Evolutionary conservation across 2,797 vertebrate genomes (phyloP).

Genomic region (Molothrus ater): DNA sequence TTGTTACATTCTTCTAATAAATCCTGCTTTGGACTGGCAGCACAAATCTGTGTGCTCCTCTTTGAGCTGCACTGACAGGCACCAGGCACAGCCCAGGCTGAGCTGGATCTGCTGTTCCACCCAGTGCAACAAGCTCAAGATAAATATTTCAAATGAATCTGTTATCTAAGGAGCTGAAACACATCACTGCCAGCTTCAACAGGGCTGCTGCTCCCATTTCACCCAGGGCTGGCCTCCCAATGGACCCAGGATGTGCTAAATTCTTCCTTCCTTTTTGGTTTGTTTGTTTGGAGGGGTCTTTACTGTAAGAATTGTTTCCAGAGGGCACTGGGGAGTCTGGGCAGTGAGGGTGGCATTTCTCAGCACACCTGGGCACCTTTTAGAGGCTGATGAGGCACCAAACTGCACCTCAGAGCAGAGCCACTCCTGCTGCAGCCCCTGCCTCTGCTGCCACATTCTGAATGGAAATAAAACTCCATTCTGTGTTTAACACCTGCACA

Average conservation of each 20-base stretch:
- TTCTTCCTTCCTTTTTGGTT: background rate
- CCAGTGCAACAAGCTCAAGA: background rate
- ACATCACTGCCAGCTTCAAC: background rate
- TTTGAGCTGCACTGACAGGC: background rate
- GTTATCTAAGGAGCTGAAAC: background rate
- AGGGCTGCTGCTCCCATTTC: background rate
- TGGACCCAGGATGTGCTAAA: too few relatives aligned
- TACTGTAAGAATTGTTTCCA: background rate
- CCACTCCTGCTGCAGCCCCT: background rate
- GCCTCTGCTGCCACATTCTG: background rate
- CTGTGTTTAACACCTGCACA: background rate
- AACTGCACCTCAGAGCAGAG: background rate
- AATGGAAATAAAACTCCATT: background rate
- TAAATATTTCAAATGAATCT: background rate
- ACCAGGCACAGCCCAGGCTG: background rate
- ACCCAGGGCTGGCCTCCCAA: too few relatives aligned
- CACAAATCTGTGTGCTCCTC: background rate
- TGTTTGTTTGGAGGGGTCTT: background rate
- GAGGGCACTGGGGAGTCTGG: background rate
- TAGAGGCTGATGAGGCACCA: background rate
- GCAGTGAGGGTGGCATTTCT: background rate
- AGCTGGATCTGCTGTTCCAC: background rate
- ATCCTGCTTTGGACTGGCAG: background rate
- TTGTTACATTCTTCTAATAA: background rate
- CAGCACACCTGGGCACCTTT: background rate